phyloP scores from a whole-genome alignment of 2,113 vertebrate species.

The Phocoena phocoena region DNA sequence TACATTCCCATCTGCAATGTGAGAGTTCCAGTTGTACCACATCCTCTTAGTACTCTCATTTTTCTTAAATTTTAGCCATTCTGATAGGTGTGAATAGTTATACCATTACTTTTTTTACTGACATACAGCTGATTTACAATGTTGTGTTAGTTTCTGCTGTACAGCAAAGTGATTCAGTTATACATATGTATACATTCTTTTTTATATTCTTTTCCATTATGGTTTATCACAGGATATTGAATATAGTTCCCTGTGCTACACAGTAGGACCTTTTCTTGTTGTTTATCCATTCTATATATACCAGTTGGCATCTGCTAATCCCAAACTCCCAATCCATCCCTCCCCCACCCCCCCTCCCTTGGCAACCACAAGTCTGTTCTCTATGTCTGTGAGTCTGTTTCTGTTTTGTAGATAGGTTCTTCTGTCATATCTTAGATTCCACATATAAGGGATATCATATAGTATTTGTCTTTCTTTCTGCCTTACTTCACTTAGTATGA shows the following conservation, averaged over 20 bases:
- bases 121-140: background rate
- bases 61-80: background rate
- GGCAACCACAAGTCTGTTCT: background rate
- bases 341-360: background rate
- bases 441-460: background rate
- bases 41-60: background rate
- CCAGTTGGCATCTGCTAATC: no score
- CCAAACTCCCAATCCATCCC: no score
- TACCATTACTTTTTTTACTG: background rate
- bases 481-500: background rate
- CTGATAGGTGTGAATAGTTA: background rate
- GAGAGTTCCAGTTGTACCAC: background rate
- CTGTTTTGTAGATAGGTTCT: background rate
- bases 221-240: background rate
- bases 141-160: background rate
- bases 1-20: background rate
- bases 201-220: background rate
- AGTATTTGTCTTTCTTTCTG: background rate
- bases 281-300: no score
- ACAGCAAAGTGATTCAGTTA: background rate
- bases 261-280: no score
- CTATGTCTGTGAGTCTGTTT: background rate
- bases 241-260: no score
- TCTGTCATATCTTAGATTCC: background rate
- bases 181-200: background rate